Conservation (phyloP, 2,113 vertebrate genomes). For the Cebus imitator region DNA sequence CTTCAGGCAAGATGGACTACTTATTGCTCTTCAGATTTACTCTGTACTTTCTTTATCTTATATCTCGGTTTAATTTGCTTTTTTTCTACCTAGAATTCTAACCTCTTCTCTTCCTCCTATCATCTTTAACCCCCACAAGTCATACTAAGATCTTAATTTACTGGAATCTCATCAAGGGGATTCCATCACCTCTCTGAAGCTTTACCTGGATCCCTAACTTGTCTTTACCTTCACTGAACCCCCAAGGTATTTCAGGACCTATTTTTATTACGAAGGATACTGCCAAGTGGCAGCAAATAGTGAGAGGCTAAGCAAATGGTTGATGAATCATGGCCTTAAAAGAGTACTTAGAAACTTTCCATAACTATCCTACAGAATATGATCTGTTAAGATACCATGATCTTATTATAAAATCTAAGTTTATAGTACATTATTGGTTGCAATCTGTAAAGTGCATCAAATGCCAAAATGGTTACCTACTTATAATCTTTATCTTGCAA, state of each 20-base stretch:
- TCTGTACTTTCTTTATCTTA: neutral
- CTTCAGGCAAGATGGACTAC: neutral
- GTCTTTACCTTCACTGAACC: neutral
- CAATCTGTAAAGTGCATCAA: neutral
- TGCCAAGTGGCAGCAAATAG: neutral
- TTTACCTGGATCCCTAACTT: neutral
- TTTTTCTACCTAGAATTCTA: neutral
- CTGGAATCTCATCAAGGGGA: neutral
- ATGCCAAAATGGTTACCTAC: neutral
- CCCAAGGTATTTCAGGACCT: neutral
- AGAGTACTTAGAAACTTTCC: neutral
- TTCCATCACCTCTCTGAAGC: neutral
- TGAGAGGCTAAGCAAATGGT: constrained; percentile 30
- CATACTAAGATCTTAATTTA: neutral
- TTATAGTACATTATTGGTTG: neutral
- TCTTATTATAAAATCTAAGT: neutral
- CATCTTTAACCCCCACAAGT: neutral
- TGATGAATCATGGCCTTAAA: neutral
- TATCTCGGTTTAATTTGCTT: neutral
- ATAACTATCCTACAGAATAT: constrained; percentile 4
- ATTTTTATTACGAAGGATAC: constrained; percentile 2
- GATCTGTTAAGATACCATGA: neutral
- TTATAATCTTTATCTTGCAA: neutral
- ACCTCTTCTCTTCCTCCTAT: neutral
- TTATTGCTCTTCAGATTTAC: neutral